Evolutionary conservation across 2,888 invertebrate genomes (phyloP), one percentile per base, ranked within the genome.

Genomic region (Athalia circularis): DNA sequence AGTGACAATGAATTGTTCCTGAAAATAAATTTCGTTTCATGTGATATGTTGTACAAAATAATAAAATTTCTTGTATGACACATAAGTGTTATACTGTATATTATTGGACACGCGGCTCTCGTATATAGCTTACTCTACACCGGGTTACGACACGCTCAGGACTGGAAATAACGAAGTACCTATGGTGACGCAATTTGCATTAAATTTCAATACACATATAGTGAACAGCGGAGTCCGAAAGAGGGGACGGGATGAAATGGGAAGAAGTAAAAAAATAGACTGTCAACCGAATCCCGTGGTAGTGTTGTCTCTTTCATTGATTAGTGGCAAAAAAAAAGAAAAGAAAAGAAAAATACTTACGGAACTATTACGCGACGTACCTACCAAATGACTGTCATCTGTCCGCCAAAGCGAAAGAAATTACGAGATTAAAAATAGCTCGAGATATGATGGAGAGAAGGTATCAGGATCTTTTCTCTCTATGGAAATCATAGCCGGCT

Each of bases 181-280:
- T 1, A 72, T 47, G 13, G 43, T 13, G 45, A 9, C 47, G 45
- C 59, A n/a, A 72, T 47, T 59, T 59, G 72, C 59, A 59, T 72
- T 59, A 72, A 72, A 72, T 72, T 72, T 59, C 72, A 59, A 72
- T 57, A 52, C 59, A 59, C 54, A 54, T n/a, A 54, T 70, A 47
- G 70, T 45, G 70, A 72, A 72, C 59, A 59, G 59, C 72, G 59
- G 57, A 57, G 47, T 59, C 57, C 43, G 13, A 52, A 52, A 29
- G 48, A 67, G 8, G 48, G n/a, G 52, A 54, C 9, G 9, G 29
- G 8, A 43, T 5, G 29, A 52, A 54, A 68, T 52, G 57, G 7
- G 29, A 50, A 3, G 5, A 48, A 48, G 48, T 48, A n/a, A n/a
- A 13, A 65, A 65, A 45, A 65, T 11, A 45, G n/a, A 65, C 50